These are phyloP conservation scores for Poeciliopsis turrubarensis DNA, from an alignment of 2,113 vertebrate genomes.

Conservation along the genomic window DNA sequence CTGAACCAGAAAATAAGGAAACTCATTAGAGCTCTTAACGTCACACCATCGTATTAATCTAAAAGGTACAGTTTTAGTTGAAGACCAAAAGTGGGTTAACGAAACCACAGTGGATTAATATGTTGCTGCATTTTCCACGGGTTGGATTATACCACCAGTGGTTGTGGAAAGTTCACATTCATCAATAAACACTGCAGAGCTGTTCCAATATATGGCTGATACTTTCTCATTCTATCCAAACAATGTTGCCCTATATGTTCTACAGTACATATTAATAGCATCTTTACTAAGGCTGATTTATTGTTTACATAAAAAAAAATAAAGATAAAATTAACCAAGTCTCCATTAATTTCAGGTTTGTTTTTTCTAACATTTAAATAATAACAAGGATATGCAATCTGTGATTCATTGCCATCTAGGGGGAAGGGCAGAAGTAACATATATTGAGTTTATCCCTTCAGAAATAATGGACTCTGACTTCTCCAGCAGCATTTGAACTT, in stretches of 20 bases:
- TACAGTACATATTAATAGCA: too few relatives aligned
- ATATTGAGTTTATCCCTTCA: neutral
- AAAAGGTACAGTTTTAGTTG: neutral
- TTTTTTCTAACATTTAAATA: neutral
- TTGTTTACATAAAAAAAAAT: neutral
- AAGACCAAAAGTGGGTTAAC: neutral
- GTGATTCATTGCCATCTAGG: neutral
- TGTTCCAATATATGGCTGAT: neutral
- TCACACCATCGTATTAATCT: neutral
- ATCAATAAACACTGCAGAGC: neutral
- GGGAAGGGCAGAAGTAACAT: neutral
- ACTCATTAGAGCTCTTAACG: neutral
- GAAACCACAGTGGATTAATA: neutral
- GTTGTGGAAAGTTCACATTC: neutral
- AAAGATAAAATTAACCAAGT: neutral
- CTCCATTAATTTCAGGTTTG: neutral
- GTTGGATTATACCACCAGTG: neutral
- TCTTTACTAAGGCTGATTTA: neutral
- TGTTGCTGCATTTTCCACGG: neutral
- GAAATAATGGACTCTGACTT: slow-evolving; percentile 3
- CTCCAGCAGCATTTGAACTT: slow-evolving; percentile 7
- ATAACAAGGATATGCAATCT: neutral
- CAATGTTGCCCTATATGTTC: neutral
- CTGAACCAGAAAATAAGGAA: neutral
- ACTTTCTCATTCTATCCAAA: neutral